Percentiles rank a stretch among this genome's conserved stretches.
phyloP scores from a whole-genome alignment of 2,888 invertebrate genomes.

The Limnephilus rhombicus region DNA sequence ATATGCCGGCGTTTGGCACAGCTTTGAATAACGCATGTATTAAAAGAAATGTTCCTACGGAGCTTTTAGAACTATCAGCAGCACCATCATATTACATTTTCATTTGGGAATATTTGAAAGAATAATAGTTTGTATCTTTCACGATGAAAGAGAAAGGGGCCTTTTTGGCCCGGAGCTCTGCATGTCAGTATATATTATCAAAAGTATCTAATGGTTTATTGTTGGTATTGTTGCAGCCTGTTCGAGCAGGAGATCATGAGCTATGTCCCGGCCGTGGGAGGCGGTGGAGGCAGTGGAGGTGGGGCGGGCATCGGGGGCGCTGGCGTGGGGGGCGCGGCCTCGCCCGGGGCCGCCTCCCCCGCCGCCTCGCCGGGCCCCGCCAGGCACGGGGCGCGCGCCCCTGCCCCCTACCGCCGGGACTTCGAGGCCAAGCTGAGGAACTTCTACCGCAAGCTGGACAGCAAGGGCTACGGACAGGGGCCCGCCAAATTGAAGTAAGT shows the following conservation, averaged over 20 bases:
- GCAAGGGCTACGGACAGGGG: constrained; percentile 97
- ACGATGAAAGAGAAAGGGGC: too few relatives aligned
- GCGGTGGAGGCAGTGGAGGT: constrained; percentile 67
- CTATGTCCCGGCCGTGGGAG: constrained; percentile 87
- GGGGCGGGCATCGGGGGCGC: background rate
- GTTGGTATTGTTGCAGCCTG: constrained; percentile 80
- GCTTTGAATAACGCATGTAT: background rate
- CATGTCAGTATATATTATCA: too few relatives aligned
- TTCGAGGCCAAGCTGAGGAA: constrained; percentile 96
- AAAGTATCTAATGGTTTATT: background rate
- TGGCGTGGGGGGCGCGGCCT: constrained; percentile 77
- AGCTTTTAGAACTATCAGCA: background rate
- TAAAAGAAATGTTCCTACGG: background rate
- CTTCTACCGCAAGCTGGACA: constrained; percentile 96
- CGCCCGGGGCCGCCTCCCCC: constrained; percentile 81
- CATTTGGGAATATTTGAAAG: background rate
- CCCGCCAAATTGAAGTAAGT: constrained; percentile 97
- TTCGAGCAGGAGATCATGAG: constrained; percentile 99
- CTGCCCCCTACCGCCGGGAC: constrained; percentile 94
- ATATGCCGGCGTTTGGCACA: too few relatives aligned
- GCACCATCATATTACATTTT: too few relatives aligned
- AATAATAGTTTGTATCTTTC: too few relatives aligned
- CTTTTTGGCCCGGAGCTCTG: too few relatives aligned
- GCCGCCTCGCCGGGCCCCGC: constrained; percentile 90
- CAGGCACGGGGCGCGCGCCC: constrained; percentile 86